phyloP scores from a whole-genome alignment of 2,797 vertebrate genomes.

The Delichon dasypus region DNA sequence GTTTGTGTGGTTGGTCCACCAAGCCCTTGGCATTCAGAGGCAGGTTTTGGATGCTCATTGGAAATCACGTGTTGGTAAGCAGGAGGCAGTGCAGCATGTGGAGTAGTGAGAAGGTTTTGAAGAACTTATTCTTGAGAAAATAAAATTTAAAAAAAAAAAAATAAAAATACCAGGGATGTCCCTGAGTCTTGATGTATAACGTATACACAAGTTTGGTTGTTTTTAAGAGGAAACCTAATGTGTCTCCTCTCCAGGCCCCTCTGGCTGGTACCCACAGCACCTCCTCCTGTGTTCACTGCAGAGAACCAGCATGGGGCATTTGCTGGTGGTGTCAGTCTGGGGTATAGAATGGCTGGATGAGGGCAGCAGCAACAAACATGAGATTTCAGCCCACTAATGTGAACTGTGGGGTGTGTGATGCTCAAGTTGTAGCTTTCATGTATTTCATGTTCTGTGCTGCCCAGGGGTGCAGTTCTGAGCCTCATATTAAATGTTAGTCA shows the following conservation, averaged over 20 bases:
- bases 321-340: rapidly evolving
- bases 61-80: neutral
- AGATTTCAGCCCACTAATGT: rapidly evolving
- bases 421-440: no score
- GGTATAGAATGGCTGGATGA: rapidly evolving
- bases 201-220: neutral
- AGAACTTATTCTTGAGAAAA: neutral
- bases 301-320: rapidly evolving
- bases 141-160: neutral
- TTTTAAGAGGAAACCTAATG: neutral
- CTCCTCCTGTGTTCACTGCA: neutral
- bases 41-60: neutral
- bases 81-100: neutral
- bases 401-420: rapidly evolving
- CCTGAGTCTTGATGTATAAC: neutral
- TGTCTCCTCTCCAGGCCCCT: neutral
- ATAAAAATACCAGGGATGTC: rapidly evolving
- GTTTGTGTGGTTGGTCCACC: neutral
- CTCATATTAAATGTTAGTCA: no score
- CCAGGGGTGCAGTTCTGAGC: no score
- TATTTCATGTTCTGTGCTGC: no score
- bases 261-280: neutral
- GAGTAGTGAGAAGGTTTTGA: neutral
- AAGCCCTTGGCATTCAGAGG: neutral
- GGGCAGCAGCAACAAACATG: rapidly evolving